Evolutionary conservation across 2,797 vertebrate species (phyloP).

Genomic region (Sebastes miniatus): DNA sequence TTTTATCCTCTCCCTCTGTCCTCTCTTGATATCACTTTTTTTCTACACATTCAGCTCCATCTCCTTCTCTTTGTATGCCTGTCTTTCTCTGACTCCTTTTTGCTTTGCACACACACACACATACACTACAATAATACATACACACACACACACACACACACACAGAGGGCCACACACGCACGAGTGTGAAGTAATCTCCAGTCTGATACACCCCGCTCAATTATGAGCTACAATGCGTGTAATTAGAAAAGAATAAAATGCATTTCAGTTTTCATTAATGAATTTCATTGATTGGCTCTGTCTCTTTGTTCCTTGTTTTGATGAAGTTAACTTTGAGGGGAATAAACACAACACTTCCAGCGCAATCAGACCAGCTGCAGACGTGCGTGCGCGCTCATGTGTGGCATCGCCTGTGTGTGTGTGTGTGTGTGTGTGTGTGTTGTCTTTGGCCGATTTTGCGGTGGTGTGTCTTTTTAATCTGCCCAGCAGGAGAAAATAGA

Average conservation of each 20-base stretch:
- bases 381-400: constrained; percentile 32
- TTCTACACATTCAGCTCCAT: constrained; percentile 48
- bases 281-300: constrained; percentile 80
- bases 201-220: constrained; percentile 78
- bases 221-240: constrained; percentile 84
- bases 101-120: background rate
- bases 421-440: constrained; percentile 31
- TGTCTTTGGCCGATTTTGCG: constrained; percentile 61
- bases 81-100: constrained; percentile 36
- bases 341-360: constrained; percentile 74
- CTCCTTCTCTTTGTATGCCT: constrained; percentile 53
- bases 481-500: constrained; percentile 69
- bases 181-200: constrained; percentile 74
- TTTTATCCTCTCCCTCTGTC: constrained; percentile 45
- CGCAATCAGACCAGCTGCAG: constrained; percentile 41
- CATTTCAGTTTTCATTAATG: constrained; percentile 83
- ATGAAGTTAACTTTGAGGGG: constrained; percentile 79
- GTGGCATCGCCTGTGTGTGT: constrained; percentile 11
- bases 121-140: background rate
- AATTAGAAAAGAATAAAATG: constrained; percentile 84
- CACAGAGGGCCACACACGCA: constrained; percentile 8
- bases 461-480: constrained; percentile 66
- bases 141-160: background rate
- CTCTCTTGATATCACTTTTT: constrained; percentile 53
- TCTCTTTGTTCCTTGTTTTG: constrained; percentile 80